A percentile compares a stretch with the other conserved stretches of the same genome.
Evolutionary conservation across 2,113 vertebrate species (phyloP).

Genomic region (Hirundichthys speculiger): DNA sequence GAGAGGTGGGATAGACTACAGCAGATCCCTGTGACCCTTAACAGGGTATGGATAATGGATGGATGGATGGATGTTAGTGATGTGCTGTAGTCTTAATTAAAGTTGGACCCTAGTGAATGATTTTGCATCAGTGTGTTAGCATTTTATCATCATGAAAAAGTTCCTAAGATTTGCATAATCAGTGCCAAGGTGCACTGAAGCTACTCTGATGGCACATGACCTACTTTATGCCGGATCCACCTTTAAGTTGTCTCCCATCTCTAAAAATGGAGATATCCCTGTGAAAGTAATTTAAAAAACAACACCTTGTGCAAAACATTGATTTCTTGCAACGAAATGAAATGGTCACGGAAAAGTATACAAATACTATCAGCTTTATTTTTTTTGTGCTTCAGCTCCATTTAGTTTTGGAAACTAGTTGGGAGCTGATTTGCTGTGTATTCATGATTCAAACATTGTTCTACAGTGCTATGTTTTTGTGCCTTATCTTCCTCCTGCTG

Average conservation of each 20-base stretch:
- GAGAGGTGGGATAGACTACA: no score
- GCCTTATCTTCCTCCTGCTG: neutral
- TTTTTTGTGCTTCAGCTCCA: slow-evolving; percentile 9
- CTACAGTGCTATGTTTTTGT: neutral
- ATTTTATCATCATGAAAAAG: no score
- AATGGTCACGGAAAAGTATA: no score
- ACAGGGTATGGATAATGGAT: no score
- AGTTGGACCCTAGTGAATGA: no score
- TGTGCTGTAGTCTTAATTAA: no score
- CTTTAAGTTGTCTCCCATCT: neutral
- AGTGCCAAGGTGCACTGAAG: neutral
- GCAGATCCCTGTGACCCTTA: no score
- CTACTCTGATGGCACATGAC: no score
- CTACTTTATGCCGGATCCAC: neutral
- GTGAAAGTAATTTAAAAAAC: slow-evolving; percentile 32
- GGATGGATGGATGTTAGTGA: no score
- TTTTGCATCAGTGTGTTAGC: no score
- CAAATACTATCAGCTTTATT: slow-evolving; percentile 9
- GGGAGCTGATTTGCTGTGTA: slow-evolving; percentile 3
- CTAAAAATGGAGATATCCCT: slow-evolving; percentile 26
- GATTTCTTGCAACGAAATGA: slow-evolving; percentile 5
- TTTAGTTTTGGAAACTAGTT: slow-evolving; percentile 5
- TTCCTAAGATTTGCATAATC: neutral
- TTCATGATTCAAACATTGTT: slow-evolving; percentile 5
- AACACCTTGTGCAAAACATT: neutral